A percentile compares a stretch with the other conserved stretches of the same genome.
phyloP scores from a whole-genome alignment of 37 sponge, comb jelly and placozoan genomes.

The Spongilla lacustris region DNA sequence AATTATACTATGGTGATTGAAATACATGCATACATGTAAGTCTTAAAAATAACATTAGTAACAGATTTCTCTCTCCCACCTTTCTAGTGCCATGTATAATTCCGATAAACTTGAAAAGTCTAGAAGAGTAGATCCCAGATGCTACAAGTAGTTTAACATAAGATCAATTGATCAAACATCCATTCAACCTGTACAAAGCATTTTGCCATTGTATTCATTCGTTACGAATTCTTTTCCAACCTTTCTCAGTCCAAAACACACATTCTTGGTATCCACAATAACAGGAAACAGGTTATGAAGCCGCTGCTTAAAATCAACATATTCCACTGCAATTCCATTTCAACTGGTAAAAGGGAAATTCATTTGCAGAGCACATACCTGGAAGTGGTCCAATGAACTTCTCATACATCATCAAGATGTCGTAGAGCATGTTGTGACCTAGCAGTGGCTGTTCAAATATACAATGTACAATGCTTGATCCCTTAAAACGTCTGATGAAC shows the following conservation, averaged over 20 bases:
- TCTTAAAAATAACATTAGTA: too few species aligned
- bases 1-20: too few species aligned
- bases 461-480: not conserved
- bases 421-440: slow-evolving; percentile 88
- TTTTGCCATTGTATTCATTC: not conserved
- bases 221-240: slow-evolving; percentile 11
- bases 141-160: not conserved
- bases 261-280: slow-evolving; percentile 83
- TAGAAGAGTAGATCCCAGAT: not conserved
- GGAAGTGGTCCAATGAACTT: slow-evolving; percentile 80
- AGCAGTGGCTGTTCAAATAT: slow-evolving; percentile 61
- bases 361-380: not conserved
- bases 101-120: not conserved
- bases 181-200: slow-evolving; percentile 8
- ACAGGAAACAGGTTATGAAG: slow-evolving; percentile 70
- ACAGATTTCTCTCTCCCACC: too few species aligned
- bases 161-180: not conserved
- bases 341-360: not conserved
- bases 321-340: slow-evolving; percentile 14
- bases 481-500: not conserved
- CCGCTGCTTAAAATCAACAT: slow-evolving; percentile 66
- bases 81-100: not conserved
- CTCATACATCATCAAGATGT: slow-evolving; percentile 75
- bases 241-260: slow-evolving; percentile 60
- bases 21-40: not conserved